Percentiles rank a stretch among this genome's conserved stretches.
These are phyloP conservation scores for Aegotheles bennettii DNA, from an alignment of 2,113 vertebrate genomes.

Conservation along the genomic window DNA sequence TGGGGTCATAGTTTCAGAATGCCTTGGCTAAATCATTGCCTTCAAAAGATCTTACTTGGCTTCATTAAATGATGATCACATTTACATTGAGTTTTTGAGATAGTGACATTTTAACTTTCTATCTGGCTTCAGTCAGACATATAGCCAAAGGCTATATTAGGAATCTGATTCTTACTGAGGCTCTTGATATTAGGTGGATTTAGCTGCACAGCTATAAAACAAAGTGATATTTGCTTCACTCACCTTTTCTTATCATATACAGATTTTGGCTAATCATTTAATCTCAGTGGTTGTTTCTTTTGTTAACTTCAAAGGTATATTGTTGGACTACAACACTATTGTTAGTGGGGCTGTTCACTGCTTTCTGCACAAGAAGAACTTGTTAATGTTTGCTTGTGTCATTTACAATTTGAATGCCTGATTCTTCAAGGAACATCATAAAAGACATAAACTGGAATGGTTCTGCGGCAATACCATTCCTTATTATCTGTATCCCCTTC, in stretches of 20 bases:
- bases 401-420: background rate
- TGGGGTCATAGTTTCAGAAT: background rate
- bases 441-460: background rate
- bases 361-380: background rate
- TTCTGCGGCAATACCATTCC: background rate
- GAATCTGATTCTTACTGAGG: background rate
- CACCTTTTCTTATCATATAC: background rate
- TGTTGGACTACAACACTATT: background rate
- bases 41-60: background rate
- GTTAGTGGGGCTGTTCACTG: background rate
- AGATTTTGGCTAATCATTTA: background rate
- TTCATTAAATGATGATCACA: background rate
- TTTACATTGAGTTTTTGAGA: background rate
- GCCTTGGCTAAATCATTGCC: background rate
- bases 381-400: background rate
- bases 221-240: background rate
- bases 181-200: background rate
- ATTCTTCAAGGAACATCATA: background rate
- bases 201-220: background rate
- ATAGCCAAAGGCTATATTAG: background rate
- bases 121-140: background rate
- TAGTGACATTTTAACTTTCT: background rate
- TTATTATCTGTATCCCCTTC: background rate
- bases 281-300: background rate
- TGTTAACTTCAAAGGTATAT: background rate